Evolutionary conservation across 2,888 invertebrate genomes (phyloP), one percentile per base, ranked within the genome.

Genomic region (Megamerina dolium): DNA sequence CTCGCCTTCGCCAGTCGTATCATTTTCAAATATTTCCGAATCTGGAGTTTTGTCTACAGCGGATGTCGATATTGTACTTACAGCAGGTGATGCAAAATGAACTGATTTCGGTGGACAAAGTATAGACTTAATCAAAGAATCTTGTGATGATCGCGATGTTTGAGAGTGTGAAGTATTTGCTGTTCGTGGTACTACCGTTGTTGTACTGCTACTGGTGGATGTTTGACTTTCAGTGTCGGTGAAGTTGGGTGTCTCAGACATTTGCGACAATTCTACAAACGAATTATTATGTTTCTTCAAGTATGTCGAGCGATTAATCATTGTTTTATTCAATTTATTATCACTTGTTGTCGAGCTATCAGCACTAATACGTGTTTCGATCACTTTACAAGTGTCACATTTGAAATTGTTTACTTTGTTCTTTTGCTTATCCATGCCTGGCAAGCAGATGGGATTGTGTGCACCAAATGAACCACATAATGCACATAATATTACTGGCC

Each of bases 391-490:
- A 1, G 42, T 34, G 1, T 27, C 37, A 41, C 64, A 64, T 30
- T 53, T 63, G 29, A 57, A 64, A 2, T 40, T 33, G 0, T 17
- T 2, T 3, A 49, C 2, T 8, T 31, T 48, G 5, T 35, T 30
- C 13, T 35, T 43, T 1, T 33, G 16, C 4, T 37, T 41, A 20
- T 30, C 37, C 2, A 33, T 23, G 5, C 45, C 49, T 0, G 45
- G 13, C 12, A 53, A 38, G 14, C 64, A 64, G 6, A 42, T 45
- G 1, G 46, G 49, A 48, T 50, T 50, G 29, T 67, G 66, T 1
- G 55, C 50, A 3, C 61, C 64, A n/a, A 43, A 38, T 3, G 60
- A 49, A 3, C 60, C 64, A 30, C 66, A 67, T 10, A 59, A 21
- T 4, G 46, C 43, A 37, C 66, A 67, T 1, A 46, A 30, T 3